Evolutionary conservation across 64 coral and sea anemone genomes (phyloP).

Genomic region (Astreopora myriophthalma): DNA sequence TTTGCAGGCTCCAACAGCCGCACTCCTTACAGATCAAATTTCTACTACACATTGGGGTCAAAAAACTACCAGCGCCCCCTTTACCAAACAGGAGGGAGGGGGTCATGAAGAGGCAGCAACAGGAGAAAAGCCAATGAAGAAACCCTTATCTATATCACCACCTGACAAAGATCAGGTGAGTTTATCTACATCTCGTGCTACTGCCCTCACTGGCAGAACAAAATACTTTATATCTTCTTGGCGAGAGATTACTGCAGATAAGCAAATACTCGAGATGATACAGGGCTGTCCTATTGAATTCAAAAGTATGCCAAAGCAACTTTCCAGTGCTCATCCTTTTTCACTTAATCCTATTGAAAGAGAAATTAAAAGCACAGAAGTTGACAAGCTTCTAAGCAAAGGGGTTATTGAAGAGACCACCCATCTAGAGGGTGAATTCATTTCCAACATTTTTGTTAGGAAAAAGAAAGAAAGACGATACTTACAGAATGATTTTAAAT

Average conservation of each 20-base stretch:
- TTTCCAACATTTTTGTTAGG: constrained; percentile 7
- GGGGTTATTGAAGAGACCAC: background rate
- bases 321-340: background rate
- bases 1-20: background rate
- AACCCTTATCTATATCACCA: background rate
- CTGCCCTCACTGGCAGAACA: constrained; percentile 23
- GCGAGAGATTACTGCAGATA: background rate
- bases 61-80: background rate
- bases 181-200: background rate
- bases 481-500: constrained; percentile 55
- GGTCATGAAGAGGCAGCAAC: background rate
- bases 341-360: constrained; percentile 1
- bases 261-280: constrained; percentile 27
- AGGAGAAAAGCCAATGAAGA: background rate
- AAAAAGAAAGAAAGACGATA: constrained; percentile 20
- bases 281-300: constrained; percentile 35
- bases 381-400: constrained; percentile 5
- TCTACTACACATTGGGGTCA: background rate
- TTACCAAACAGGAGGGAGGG: background rate
- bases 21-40: background rate
- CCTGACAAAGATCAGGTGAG: constrained; percentile 16
- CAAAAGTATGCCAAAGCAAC: background rate
- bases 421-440: constrained; percentile 3
- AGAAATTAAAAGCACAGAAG: constrained; percentile 8
- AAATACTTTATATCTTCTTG: constrained; percentile 27